A percentile compares a stretch with the other conserved stretches of the same genome.
Conservation (phyloP, 2,113 vertebrate species). For the Podocnemis expansa region DNA sequence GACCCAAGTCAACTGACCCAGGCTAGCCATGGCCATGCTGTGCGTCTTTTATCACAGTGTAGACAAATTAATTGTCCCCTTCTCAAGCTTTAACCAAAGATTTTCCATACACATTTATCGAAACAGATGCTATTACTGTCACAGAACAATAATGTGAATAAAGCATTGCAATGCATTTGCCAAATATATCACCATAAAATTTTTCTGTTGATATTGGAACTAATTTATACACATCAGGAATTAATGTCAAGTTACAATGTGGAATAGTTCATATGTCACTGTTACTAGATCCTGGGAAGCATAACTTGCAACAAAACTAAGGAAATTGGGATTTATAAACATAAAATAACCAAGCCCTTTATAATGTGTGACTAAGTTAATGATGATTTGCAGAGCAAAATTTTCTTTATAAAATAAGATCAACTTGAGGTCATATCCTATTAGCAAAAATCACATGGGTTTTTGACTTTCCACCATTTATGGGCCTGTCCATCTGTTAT, state of each 20-base stretch:
- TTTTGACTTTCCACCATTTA: conserved; percentile 29
- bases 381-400: conserved; percentile 10
- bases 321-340: not conserved
- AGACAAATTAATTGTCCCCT: not conserved
- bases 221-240: not conserved
- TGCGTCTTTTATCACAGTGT: not conserved
- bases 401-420: not conserved
- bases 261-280: not conserved
- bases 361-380: not conserved
- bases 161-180: not conserved
- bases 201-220: not conserved
- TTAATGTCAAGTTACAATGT: not conserved
- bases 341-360: not conserved
- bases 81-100: not conserved
- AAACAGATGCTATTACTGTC: not conserved
- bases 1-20: not conserved
- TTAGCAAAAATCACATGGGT: conserved; percentile 22
- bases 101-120: not conserved
- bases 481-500: conserved; percentile 40
- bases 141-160: not conserved
- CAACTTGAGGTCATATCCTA: conserved; percentile 48
- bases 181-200: not conserved
- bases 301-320: not conserved
- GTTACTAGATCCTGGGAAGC: not conserved
- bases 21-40: not conserved